phyloP scores from a whole-genome alignment of 2,888 invertebrate genomes.

The Cryptus viduatorius region DNA sequence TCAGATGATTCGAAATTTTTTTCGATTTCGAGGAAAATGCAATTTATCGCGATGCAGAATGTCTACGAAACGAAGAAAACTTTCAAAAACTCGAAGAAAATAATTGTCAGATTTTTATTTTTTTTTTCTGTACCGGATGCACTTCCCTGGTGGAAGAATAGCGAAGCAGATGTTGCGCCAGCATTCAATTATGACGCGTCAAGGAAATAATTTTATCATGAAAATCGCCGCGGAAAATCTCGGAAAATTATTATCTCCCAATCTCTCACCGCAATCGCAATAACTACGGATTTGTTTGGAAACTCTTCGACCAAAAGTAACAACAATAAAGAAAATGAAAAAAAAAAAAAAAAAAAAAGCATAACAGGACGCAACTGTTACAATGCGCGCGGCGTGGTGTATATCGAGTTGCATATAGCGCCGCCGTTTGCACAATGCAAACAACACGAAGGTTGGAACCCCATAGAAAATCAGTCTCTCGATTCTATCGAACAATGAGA shows the following conservation, averaged over 20 bases:
- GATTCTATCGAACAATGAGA: constrained; percentile 60
- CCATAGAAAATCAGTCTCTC: constrained; percentile 71
- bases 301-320: constrained; percentile 12
- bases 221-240: constrained; percentile 48
- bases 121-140: constrained; percentile 2
- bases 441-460: constrained; percentile 20
- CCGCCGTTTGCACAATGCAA: constrained; percentile 55
- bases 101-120: not conserved
- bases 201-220: constrained; percentile 39
- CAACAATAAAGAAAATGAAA: not conserved
- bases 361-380: constrained; percentile 16
- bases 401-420: constrained; percentile 27
- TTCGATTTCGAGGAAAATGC: not conserved
- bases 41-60: not conserved
- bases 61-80: not conserved
- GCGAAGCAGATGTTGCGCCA: constrained; percentile 38
- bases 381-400: constrained; percentile 19
- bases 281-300: constrained; percentile 37
- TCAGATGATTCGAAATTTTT: not conserved
- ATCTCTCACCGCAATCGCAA: constrained; percentile 31
- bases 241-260: constrained; percentile 41
- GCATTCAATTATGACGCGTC: constrained; percentile 3
- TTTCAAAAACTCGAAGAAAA: not conserved
- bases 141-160: not conserved
- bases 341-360: constrained; percentile 17